These are phyloP conservation scores for Nautilus pompilius DNA, from an alignment of 1,140 invertebrate genomes.

Conservation along the genomic window DNA sequence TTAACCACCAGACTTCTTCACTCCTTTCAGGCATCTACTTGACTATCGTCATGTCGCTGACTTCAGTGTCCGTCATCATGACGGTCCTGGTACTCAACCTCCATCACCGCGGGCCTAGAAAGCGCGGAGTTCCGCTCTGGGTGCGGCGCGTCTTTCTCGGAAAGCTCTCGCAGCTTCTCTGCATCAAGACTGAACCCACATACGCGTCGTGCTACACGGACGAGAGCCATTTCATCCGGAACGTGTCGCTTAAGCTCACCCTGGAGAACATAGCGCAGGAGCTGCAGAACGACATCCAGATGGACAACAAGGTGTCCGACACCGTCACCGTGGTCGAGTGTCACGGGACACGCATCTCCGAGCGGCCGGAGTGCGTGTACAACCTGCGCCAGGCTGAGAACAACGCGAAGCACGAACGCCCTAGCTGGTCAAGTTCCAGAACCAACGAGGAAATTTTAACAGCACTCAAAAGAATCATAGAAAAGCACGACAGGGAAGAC, in stretches of 20 bases:
- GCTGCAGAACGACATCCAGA: slow-evolving; percentile 34
- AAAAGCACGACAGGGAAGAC: slow-evolving; percentile 34
- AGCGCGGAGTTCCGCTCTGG: slow-evolving; percentile 41
- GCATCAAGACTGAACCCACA: slow-evolving; percentile 1
- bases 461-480: slow-evolving; percentile 40
- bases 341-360: background rate
- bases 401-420: background rate
- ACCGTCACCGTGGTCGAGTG: slow-evolving; percentile 3
- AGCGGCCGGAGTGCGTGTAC: background rate
- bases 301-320: slow-evolving; percentile 25
- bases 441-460: slow-evolving; percentile 45
- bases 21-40: slow-evolving; percentile 51
- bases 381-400: background rate
- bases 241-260: slow-evolving; percentile 41
- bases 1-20: too few species aligned
- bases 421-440: slow-evolving; percentile 5
- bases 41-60: slow-evolving; percentile 54
- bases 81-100: slow-evolving; percentile 54
- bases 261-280: slow-evolving; percentile 47
- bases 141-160: slow-evolving; percentile 36
- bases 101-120: slow-evolving; percentile 46
- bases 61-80: slow-evolving; percentile 53
- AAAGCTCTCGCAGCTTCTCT: slow-evolving; percentile 16
- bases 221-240: slow-evolving; percentile 23
- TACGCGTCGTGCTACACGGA: slow-evolving; percentile 14